These are phyloP conservation scores for Chrysemys picta DNA, from an alignment of 2,113 vertebrate species.

Conservation along the genomic window DNA sequence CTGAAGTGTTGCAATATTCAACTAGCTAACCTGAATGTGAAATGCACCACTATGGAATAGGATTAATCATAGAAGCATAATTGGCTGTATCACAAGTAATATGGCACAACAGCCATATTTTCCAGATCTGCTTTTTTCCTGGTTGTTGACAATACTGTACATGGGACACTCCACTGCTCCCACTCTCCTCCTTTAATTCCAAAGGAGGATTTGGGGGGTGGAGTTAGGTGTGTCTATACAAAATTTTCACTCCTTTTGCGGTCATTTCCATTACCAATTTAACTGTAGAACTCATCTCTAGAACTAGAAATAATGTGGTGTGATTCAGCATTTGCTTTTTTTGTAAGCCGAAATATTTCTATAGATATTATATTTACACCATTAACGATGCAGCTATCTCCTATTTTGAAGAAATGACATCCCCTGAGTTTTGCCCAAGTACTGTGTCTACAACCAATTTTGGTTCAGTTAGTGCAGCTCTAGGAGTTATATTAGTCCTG, in stretches of 20 bases:
- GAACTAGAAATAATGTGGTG: not conserved
- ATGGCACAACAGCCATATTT: not conserved
- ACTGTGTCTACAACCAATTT: not conserved
- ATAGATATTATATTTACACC: rapidly evolving
- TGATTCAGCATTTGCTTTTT: not conserved
- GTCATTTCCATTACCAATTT: not conserved
- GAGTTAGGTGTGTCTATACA: not conserved
- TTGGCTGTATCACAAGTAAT: not conserved
- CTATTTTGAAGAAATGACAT: not conserved
- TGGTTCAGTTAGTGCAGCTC: rapidly evolving
- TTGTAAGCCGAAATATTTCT: not conserved
- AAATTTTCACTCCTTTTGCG: not conserved
- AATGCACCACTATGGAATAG: not conserved
- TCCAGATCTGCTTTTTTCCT: not conserved
- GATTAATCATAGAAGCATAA: not conserved
- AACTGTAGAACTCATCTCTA: not conserved
- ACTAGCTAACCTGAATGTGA: too few species aligned
- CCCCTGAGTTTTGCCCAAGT: not conserved
- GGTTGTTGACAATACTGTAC: not conserved
- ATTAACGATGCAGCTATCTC: not conserved
- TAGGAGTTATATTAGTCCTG: not conserved
- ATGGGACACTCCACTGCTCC: not conserved
- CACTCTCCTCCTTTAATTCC: not conserved
- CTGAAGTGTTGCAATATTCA: not conserved
- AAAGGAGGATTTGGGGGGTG: not conserved